Conservation (phyloP, 2,888 invertebrate genomes). For the Hyalella azteca region DNA sequence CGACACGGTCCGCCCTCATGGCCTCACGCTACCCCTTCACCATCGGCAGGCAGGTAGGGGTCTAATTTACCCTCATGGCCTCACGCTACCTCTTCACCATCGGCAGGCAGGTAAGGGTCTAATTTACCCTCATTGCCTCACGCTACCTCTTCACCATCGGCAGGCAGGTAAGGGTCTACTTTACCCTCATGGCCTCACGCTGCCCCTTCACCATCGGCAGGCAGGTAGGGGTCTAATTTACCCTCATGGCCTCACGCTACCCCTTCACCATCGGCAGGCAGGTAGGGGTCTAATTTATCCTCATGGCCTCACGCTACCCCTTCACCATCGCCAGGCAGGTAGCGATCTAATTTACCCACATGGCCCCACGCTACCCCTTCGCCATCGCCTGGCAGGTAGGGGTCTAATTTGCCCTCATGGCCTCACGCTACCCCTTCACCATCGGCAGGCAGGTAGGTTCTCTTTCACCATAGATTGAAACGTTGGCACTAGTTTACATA, state of each 20-base stretch:
- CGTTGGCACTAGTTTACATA: no score
- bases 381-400: constrained; percentile 72
- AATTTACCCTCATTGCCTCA: background rate
- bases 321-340: constrained; percentile 77
- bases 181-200: constrained; percentile 89
- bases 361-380: constrained; percentile 91
- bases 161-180: no score
- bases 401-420: background rate
- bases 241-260: constrained; percentile 79
- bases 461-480: no score
- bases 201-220: constrained; percentile 87
- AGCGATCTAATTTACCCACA: no score
- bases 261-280: constrained; percentile 82
- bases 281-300: constrained; percentile 45
- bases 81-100: constrained; percentile 91
- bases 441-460: no score
- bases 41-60: constrained; percentile 69
- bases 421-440: no score
- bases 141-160: no score
- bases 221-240: constrained; percentile 70
- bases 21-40: constrained; percentile 92
- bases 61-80: no score
- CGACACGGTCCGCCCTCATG: constrained; percentile 86
- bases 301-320: constrained; percentile 90
- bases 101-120: constrained; percentile 66